Conservation (phyloP, 2,888 invertebrate genomes). For the Trichacis sp. region DNA sequence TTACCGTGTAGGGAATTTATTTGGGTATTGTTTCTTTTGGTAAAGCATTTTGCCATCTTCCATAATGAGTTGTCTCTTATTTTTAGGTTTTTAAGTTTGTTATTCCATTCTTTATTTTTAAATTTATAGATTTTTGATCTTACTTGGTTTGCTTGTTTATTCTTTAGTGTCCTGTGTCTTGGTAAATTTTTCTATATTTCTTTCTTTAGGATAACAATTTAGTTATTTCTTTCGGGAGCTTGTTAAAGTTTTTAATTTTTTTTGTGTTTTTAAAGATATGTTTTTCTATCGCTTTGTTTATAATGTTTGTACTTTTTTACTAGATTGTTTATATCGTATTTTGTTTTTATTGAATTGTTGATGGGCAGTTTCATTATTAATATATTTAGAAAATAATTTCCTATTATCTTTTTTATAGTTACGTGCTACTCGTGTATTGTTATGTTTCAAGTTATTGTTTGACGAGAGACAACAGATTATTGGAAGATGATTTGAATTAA, state of each 20-base stretch:
- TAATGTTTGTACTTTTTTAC: too few species aligned
- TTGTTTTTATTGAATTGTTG: too few species aligned
- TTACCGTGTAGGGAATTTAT: not conserved
- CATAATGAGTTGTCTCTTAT: constrained; percentile 2
- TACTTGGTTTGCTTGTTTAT: not conserved
- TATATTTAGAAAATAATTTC: too few species aligned
- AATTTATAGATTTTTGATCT: not conserved
- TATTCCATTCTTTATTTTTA: not conserved
- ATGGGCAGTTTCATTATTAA: too few species aligned
- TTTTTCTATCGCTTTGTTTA: not conserved
- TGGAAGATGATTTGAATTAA: constrained; percentile 21
- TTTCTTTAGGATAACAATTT: not conserved
- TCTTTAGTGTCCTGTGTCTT: not conserved
- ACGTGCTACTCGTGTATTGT: too few species aligned
- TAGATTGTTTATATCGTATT: too few species aligned
- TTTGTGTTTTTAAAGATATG: not conserved
- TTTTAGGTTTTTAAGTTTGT: not conserved
- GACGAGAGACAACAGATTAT: constrained; percentile 1
- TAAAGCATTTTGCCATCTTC: not conserved
- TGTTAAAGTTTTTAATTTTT: not conserved
- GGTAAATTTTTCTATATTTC: not conserved
- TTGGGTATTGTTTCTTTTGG: not conserved
- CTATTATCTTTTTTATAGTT: too few species aligned
- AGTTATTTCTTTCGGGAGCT: not conserved
- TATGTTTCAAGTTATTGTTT: too few species aligned